A percentile compares a stretch with the other conserved stretches of the same genome.
phyloP scores from a whole-genome alignment of 2,888 invertebrate species.

The Busseola fusca region DNA sequence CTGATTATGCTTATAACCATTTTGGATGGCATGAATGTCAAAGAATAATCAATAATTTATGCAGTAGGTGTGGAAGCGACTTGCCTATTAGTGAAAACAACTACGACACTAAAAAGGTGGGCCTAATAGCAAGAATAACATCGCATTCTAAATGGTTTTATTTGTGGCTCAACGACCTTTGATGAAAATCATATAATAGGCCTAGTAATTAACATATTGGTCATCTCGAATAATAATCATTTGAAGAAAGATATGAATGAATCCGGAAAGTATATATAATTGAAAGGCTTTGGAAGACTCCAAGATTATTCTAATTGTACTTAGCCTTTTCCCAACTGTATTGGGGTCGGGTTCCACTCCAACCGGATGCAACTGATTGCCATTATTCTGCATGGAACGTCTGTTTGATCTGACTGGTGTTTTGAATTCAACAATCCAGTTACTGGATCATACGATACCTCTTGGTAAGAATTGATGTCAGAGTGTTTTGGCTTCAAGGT shows the following conservation, averaged over 20 bases:
- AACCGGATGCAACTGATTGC: not conserved
- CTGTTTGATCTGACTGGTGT: too few relatives aligned
- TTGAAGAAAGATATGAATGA: not conserved
- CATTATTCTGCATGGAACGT: not conserved
- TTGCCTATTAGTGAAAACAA: constrained; percentile 16
- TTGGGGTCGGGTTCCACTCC: not conserved
- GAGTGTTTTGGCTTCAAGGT: not conserved
- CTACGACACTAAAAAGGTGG: constrained; percentile 35
- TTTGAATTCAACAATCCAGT: not conserved
- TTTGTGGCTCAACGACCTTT: constrained; percentile 17
- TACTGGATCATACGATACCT: not conserved
- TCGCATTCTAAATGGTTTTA: constrained; percentile 27
- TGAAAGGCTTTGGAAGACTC: not conserved
- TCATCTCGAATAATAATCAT: not conserved
- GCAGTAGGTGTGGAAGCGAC: not conserved
- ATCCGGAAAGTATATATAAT: not conserved
- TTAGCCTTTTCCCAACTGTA: not conserved
- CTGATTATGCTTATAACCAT: not conserved
- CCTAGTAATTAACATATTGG: not conserved
- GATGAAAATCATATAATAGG: constrained; percentile 4
- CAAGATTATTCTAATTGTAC: not conserved
- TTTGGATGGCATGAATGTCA: constrained; percentile 1
- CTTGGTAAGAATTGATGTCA: not conserved
- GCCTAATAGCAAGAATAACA: not conserved
- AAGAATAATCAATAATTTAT: constrained; percentile 23